Evolutionary conservation across 2,797 vertebrate genomes (phyloP).

Genomic region (Taenioides sp.): DNA sequence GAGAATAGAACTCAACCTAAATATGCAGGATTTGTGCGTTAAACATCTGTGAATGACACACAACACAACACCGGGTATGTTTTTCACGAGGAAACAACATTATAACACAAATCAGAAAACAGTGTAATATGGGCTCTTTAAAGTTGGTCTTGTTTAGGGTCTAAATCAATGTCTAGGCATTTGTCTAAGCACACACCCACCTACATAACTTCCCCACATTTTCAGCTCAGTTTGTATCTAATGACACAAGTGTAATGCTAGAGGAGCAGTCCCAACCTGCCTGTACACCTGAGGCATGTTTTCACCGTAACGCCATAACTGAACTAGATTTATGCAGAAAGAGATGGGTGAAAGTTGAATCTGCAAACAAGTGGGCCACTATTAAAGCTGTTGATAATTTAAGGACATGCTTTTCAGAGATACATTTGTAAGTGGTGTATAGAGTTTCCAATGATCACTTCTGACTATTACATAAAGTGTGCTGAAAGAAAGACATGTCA

Average conservation of each 20-base stretch:
- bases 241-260: constrained; percentile 10
- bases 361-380: neutral
- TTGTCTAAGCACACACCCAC: neutral
- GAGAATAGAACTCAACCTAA: no score
- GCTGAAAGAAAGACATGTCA: neutral
- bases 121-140: no score
- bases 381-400: neutral
- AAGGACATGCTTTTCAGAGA: neutral
- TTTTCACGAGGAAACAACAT: no score
- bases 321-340: neutral
- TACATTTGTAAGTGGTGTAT: neutral
- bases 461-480: constrained; percentile 3
- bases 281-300: constrained; percentile 18
- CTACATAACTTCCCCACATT: constrained; percentile 10
- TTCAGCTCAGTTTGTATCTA: constrained; percentile 20
- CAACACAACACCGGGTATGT: no score
- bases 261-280: constrained; percentile 32
- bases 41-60: no score
- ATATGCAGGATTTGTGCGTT: no score
- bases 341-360: neutral
- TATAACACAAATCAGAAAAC: no score
- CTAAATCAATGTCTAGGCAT: constrained; percentile 20
- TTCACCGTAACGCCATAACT: neutral
- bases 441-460: neutral
- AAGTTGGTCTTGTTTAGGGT: neutral